Conservation (phyloP, 1,140 invertebrate species). For the Platyscapa corneri region DNA sequence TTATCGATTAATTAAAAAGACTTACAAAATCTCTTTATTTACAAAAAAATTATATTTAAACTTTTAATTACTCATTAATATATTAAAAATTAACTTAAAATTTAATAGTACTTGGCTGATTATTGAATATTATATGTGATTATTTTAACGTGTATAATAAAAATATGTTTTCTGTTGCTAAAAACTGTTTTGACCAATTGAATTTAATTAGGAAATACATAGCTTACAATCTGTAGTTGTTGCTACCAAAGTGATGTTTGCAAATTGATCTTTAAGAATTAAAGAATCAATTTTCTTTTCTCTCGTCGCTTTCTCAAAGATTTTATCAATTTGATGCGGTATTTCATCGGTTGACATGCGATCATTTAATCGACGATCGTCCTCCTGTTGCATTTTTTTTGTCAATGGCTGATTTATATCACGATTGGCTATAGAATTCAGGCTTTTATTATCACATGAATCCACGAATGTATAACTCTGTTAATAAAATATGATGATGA, state of each 20-base stretch:
- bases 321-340: background rate
- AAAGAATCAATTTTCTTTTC: slow-evolving; percentile 31
- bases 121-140: no score
- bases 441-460: slow-evolving; percentile 58
- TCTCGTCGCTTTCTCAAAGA: background rate
- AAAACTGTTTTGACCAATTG: no score
- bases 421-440: slow-evolving; percentile 44
- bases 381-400: slow-evolving; percentile 18
- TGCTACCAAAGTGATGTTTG: no score
- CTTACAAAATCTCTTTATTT: no score
- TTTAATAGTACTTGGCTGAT: no score
- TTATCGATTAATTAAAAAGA: no score
- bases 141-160: no score
- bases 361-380: slow-evolving; percentile 10
- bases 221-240: background rate
- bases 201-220: background rate
- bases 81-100: no score
- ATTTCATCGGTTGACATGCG: background rate
- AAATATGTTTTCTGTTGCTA: no score
- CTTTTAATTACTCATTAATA: no score
- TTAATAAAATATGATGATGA: slow-evolving; percentile 35
- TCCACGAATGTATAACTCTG: slow-evolving; percentile 64
- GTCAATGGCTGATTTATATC: background rate
- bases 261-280: background rate
- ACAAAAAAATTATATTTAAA: no score